Percentiles rank a stretch among this genome's conserved stretches.
phyloP scores from a whole-genome alignment of 2,888 invertebrate species.

The Galerucella calmariensis region DNA sequence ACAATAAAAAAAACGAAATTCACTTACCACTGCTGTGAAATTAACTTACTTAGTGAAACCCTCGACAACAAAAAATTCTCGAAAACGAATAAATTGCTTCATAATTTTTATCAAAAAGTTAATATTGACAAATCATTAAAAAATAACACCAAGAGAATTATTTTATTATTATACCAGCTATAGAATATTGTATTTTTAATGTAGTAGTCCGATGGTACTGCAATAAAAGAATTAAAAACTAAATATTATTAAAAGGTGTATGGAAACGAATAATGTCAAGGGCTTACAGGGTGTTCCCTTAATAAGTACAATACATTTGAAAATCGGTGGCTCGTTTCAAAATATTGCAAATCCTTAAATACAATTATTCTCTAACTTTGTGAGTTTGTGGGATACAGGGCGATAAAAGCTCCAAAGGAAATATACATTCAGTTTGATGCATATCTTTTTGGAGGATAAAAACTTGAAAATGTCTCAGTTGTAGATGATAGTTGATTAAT shows the following conservation, averaged over 20 bases:
- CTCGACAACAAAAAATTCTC: not conserved
- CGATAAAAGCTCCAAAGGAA: too few species aligned
- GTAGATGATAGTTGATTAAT: too few species aligned
- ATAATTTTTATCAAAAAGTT: slow-evolving; percentile 3
- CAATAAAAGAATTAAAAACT: slow-evolving; percentile 3
- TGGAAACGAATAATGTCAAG: not conserved
- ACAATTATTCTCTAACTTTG: too few species aligned
- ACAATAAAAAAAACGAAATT: not conserved
- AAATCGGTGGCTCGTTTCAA: too few species aligned
- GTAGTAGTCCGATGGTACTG: not conserved
- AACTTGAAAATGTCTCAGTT: too few species aligned
- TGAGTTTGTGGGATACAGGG: too few species aligned
- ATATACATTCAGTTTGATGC: too few species aligned
- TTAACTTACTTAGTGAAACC: too few species aligned
- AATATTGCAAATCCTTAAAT: too few species aligned
- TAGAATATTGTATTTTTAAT: not conserved
- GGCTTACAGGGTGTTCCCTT: not conserved
- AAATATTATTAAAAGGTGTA: not conserved
- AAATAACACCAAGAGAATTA: not conserved
- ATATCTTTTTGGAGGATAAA: too few species aligned
- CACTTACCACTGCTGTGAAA: not conserved
- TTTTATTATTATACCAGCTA: slow-evolving; percentile 2
- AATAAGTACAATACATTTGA: too few species aligned
- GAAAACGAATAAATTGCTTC: not conserved
- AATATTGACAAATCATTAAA: not conserved